phyloP scores from a whole-genome alignment of 1,140 invertebrate species.

The Dolichoris vasculosae region DNA sequence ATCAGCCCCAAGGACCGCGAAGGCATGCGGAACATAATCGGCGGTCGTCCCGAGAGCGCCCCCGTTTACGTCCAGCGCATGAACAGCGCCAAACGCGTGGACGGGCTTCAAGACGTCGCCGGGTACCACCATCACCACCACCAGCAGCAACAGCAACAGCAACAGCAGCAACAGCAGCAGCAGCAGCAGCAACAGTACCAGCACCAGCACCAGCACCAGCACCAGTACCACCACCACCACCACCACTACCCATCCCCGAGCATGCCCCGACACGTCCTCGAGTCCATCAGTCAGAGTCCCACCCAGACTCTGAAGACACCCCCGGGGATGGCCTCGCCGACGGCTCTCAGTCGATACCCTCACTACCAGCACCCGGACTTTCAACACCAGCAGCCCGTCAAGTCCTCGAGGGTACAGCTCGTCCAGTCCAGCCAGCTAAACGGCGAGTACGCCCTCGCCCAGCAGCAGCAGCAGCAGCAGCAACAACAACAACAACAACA shows the following conservation, averaged over 20 bases:
- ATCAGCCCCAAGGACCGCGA: conserved; percentile 66
- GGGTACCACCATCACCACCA: conserved; percentile 31
- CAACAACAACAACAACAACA: conserved; percentile 66
- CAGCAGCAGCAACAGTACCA: conserved; percentile 19
- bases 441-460: conserved; percentile 59
- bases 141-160: conserved; percentile 20
- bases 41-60: conserved; percentile 68
- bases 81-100: conserved; percentile 66
- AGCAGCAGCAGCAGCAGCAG: conserved; percentile 64
- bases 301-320: conserved; percentile 67
- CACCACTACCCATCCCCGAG: conserved; percentile 62
- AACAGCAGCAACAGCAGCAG: conserved; percentile 27
- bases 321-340: conserved; percentile 61
- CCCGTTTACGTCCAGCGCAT: conserved; percentile 63
- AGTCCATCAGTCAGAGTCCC: conserved; percentile 71
- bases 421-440: conserved; percentile 56
- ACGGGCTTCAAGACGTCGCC: conserved; percentile 65
- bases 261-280: conserved; percentile 70
- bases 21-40: conserved; percentile 70
- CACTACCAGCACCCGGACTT: conserved; percentile 60
- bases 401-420: conserved; percentile 54
- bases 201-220: conserved; percentile 28
- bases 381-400: conserved; percentile 53
- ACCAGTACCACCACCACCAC: conserved; percentile 9
- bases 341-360: conserved; percentile 59